These are phyloP conservation scores for Alectura lathami DNA, from an alignment of 2,113 vertebrate genomes.

Conservation along the genomic window DNA sequence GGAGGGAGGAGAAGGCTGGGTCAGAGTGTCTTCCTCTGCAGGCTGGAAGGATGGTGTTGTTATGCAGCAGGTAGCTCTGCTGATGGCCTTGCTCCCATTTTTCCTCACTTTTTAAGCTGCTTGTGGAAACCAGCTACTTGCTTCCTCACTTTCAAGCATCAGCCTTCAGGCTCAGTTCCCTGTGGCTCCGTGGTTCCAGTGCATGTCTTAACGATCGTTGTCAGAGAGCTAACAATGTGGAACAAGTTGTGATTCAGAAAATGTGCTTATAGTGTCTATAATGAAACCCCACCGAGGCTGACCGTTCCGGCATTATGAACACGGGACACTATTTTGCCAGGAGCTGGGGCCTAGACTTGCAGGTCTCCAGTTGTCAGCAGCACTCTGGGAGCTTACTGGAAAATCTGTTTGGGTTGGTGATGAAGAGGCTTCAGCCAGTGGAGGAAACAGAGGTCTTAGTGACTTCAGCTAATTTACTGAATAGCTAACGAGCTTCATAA, in stretches of 20 bases:
- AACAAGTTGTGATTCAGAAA: not conserved
- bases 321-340: not conserved
- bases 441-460: not conserved
- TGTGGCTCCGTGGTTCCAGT: not conserved
- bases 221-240: not conserved
- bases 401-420: not conserved
- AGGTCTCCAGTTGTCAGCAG: not conserved
- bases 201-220: not conserved
- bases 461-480: not conserved
- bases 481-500: not conserved
- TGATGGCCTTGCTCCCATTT: not conserved
- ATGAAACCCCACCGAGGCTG: not conserved
- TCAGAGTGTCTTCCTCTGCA: not conserved
- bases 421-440: not conserved
- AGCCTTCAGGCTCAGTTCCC: not conserved
- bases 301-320: not conserved
- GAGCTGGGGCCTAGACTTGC: not conserved
- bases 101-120: not conserved
- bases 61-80: not conserved
- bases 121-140: not conserved
- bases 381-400: not conserved
- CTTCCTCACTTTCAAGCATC: not conserved
- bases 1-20: not conserved
- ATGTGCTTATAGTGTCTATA: rapidly evolving
- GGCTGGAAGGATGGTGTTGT: not conserved